phyloP scores from a whole-genome alignment of 2,113 vertebrate genomes.

The Nycticryphes semicollaris region DNA sequence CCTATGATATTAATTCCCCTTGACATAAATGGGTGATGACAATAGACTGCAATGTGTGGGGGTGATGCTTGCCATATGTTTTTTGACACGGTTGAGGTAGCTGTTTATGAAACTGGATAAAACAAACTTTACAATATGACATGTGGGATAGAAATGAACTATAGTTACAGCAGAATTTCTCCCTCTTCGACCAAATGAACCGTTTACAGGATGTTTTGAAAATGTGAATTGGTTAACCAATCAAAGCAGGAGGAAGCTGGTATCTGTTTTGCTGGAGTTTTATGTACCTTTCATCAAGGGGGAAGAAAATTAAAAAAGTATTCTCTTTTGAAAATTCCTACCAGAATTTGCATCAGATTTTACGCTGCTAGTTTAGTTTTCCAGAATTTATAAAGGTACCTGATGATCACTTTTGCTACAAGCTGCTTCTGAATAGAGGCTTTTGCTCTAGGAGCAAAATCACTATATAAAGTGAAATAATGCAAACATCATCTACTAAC shows the following conservation, averaged over 20 bases:
- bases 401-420: background rate
- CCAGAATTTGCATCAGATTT: background rate
- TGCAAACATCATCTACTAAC: background rate
- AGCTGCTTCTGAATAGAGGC: background rate
- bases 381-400: background rate
- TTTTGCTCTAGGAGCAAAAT: background rate
- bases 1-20: slow-evolving; percentile 22
- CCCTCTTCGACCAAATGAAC: background rate
- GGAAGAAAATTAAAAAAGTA: background rate
- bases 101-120: slow-evolving; percentile 34
- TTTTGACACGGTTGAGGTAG: slow-evolving; percentile 4
- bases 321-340: background rate
- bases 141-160: background rate
- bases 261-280: background rate
- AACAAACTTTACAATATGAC: background rate
- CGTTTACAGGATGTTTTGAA: background rate
- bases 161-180: background rate
- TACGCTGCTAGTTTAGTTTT: background rate
- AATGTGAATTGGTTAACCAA: background rate
- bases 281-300: background rate
- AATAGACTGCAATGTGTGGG: background rate
- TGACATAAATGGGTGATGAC: slow-evolving; percentile 47
- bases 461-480: background rate
- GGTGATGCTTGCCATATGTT: slow-evolving; percentile 28
- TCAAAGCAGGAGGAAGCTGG: background rate